Conservation (phyloP, 2,797 vertebrate species). For the Coendou prehensilis region DNA sequence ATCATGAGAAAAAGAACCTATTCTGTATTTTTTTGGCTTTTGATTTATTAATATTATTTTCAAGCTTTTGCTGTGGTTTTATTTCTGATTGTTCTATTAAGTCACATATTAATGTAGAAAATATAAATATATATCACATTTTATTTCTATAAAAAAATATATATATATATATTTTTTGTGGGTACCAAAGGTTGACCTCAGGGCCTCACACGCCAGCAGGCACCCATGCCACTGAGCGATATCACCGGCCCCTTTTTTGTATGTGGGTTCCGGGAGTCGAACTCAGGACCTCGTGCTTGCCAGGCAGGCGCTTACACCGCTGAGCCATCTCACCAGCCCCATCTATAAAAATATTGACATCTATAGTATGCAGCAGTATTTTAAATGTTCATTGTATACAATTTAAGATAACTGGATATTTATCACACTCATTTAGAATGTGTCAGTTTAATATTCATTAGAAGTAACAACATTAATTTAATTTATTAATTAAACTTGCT, state of each 20-base stretch:
- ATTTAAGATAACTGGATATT: neutral
- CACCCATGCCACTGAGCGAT: too few relatives aligned
- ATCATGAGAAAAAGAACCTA: neutral
- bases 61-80: neutral
- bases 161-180: too few relatives aligned
- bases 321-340: too few relatives aligned
- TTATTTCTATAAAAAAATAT: neutral
- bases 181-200: too few relatives aligned
- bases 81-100: conserved; percentile 13
- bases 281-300: too few relatives aligned
- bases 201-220: too few relatives aligned
- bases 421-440: neutral
- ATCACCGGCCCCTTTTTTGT: too few relatives aligned
- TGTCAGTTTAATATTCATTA: neutral
- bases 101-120: neutral
- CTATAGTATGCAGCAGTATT: neutral
- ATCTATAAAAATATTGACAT: neutral
- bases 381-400: neutral
- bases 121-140: neutral
- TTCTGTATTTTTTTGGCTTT: neutral
- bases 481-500: neutral
- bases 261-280: too few relatives aligned
- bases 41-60: neutral
- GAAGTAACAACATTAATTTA: neutral
- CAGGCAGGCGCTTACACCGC: too few relatives aligned